Evolutionary conservation across 2,113 vertebrate genomes (phyloP), one percentile per base, ranked within the genome.

Genomic region (Bucco capensis): DNA sequence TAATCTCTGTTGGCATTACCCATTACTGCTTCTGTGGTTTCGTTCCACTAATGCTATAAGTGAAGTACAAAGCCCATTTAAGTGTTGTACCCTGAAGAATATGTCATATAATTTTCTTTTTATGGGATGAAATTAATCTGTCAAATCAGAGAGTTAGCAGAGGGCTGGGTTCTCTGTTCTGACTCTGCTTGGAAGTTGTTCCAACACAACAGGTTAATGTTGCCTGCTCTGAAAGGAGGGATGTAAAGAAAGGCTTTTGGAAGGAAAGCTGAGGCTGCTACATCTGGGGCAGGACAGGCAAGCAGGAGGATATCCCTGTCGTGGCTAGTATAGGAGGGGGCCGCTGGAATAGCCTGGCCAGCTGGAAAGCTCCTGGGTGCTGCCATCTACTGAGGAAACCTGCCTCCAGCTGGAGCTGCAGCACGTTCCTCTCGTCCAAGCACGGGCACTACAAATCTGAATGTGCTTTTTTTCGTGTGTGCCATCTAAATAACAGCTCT

Each of bases 371-470:
- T 96, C 50, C 85, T 66, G 33, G 57, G 60, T 96, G 92, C 94
- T 88, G 95, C 95, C 96, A 92, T 74, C 95, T 93, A 37, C 86
- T 90, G 95, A 53, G 49, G 56, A 60, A 88, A 60, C 3, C 31
- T 65, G 35, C 6, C 21, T 24, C 33, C 1, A 8, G 69, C 33
- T 57, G 30, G 38, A 23, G 40, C 40, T 9, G 12, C 8, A 3
- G 17, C 40, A 13, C 42, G 4, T 28, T 21, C 22, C 72, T 94
- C 22, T 33, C 22, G 72, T 28, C 19, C 64, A 23, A 40, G 33
- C 16, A 8, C 1, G 0, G 51, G 23, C 24, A 10, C 54, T 10
- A 40, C 73, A 35, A 46, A 73, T 30, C 67, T 12, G 5, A 80
- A 10, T 9, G 25, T 38, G 75, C 51, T 0, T 25, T 77, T 58